Percentiles rank a stretch among this genome's conserved stretches.
phyloP scores from a whole-genome alignment of 2,888 invertebrate species.

The Agonopterix subpropinquella region DNA sequence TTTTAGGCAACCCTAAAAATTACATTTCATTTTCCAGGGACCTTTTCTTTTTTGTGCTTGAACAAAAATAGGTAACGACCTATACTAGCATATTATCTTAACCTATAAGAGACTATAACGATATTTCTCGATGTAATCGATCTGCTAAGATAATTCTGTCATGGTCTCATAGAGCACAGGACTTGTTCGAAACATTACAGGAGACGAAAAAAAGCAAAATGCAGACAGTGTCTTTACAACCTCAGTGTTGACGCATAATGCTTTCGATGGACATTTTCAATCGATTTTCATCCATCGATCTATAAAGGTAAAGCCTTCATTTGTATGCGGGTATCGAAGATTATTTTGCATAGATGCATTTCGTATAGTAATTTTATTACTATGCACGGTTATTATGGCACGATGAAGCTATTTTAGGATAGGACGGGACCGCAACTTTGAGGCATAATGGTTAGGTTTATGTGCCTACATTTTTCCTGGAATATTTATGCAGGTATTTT shows the following conservation, averaged over 20 bases:
- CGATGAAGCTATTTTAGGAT: slow-evolving; percentile 32
- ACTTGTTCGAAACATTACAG: slow-evolving; percentile 45
- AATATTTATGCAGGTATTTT: too few species aligned
- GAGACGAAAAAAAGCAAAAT: slow-evolving; percentile 36
- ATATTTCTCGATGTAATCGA: slow-evolving; percentile 3
- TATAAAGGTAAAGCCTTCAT: slow-evolving; percentile 14
- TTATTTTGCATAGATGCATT: slow-evolving; percentile 21
- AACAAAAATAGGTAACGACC: too few species aligned
- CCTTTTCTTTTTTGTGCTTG: too few species aligned
- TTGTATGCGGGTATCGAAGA: slow-evolving; percentile 7
- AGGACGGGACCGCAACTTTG: slow-evolving; percentile 41
- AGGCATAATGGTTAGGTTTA: slow-evolving; percentile 23
- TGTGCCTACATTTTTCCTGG: background rate
- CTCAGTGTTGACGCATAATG: slow-evolving; percentile 43
- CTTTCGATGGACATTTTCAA: slow-evolving; percentile 15
- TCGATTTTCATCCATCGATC: slow-evolving; percentile 14
- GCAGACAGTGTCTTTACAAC: slow-evolving; percentile 32
- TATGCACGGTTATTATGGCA: slow-evolving; percentile 36
- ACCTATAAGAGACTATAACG: background rate
- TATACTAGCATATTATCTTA: background rate
- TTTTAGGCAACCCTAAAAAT: too few species aligned
- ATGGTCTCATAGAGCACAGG: slow-evolving; percentile 48
- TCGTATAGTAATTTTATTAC: slow-evolving; percentile 54
- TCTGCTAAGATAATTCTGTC: slow-evolving; percentile 23
- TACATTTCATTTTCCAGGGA: too few species aligned